These are phyloP conservation scores for Tortrix viridana DNA, from an alignment of 2,888 invertebrate species.

Conservation along the genomic window DNA sequence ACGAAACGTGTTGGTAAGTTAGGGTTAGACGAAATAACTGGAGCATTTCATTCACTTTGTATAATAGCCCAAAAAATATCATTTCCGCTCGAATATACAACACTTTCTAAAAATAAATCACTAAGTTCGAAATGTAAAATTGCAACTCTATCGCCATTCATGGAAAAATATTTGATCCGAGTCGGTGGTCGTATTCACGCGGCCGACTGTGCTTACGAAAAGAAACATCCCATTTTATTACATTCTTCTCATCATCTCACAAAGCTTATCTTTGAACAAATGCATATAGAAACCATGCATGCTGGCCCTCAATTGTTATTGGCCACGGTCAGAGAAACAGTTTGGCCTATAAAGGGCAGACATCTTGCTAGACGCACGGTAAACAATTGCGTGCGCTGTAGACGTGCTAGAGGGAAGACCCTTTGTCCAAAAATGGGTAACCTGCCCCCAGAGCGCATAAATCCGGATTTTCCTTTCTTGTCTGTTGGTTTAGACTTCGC, in stretches of 20 bases:
- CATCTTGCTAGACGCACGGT: constrained; percentile 15
- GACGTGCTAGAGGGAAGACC: constrained; percentile 22
- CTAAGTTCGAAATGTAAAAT: constrained; percentile 38
- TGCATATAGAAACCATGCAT: constrained; percentile 35
- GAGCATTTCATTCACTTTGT: constrained; percentile 39
- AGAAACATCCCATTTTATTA: constrained; percentile 36
- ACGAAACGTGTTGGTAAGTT: constrained; percentile 12
- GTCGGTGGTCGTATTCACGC: constrained; percentile 39
- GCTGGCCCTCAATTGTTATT: constrained; percentile 39
- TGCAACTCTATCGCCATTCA: constrained; percentile 40
- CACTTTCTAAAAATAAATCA: constrained; percentile 31
- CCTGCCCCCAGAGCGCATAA: constrained; percentile 28
- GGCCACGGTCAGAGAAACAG: constrained; percentile 27
- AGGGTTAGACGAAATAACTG: constrained; percentile 36
- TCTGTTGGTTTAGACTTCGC: constrained; percentile 6
- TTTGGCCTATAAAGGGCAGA: constrained; percentile 20
- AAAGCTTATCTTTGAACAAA: constrained; percentile 35
- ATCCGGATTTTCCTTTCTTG: constrained; percentile 34
- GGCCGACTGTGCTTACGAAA: constrained; percentile 18
- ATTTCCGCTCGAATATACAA: constrained; percentile 38
- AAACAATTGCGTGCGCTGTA: constrained; percentile 35
- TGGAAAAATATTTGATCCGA: constrained; percentile 34
- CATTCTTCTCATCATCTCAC: constrained; percentile 29
- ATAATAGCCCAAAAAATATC: constrained; percentile 35
- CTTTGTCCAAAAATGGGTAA: constrained; percentile 35